A percentile compares a stretch with the other conserved stretches of the same genome.
phyloP scores from a whole-genome alignment of 2,113 vertebrate species.

The Caretta caretta region DNA sequence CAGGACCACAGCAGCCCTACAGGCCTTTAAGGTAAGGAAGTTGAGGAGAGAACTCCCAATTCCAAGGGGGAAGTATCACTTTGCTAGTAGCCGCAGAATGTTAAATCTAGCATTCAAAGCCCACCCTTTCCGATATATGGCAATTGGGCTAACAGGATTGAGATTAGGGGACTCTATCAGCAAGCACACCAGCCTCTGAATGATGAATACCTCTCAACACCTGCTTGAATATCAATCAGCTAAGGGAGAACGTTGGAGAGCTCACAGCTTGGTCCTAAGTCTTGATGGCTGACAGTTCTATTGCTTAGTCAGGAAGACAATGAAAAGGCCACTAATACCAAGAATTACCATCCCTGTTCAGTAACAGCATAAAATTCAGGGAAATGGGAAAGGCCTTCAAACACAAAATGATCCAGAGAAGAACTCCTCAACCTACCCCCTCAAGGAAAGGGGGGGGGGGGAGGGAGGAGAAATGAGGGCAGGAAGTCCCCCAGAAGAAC shows the following conservation, averaged over 20 bases:
- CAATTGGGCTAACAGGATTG: conserved; percentile 68
- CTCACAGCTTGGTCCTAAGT: conserved; percentile 57
- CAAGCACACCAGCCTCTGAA: conserved; percentile 63
- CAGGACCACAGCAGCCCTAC: background rate
- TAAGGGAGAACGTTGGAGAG: conserved; percentile 58
- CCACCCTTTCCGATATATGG: conserved; percentile 47
- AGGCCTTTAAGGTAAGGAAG: conserved; percentile 45
- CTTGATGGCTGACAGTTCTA: conserved; percentile 69
- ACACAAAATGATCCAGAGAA: conserved; percentile 65
- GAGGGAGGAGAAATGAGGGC: too few species aligned
- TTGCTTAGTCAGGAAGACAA: conserved; percentile 67
- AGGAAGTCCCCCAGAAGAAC: background rate
- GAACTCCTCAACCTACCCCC: conserved; percentile 49
- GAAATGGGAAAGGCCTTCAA: conserved; percentile 53
- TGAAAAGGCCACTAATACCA: conserved; percentile 56
- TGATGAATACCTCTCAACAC: conserved; percentile 63
- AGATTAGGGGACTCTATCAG: conserved; percentile 38
- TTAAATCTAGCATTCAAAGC: conserved; percentile 45
- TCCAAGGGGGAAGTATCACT: background rate
- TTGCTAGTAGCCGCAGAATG: conserved; percentile 50
- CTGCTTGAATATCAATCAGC: conserved; percentile 65
- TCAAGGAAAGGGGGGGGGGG: background rate
- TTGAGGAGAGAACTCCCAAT: background rate
- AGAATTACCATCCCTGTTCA: conserved; percentile 66
- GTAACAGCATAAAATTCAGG: conserved; percentile 32